Evolutionary conservation across 2,888 invertebrate species (phyloP), one percentile per base, ranked within the genome.

Genomic region (Nysson spinosus): DNA sequence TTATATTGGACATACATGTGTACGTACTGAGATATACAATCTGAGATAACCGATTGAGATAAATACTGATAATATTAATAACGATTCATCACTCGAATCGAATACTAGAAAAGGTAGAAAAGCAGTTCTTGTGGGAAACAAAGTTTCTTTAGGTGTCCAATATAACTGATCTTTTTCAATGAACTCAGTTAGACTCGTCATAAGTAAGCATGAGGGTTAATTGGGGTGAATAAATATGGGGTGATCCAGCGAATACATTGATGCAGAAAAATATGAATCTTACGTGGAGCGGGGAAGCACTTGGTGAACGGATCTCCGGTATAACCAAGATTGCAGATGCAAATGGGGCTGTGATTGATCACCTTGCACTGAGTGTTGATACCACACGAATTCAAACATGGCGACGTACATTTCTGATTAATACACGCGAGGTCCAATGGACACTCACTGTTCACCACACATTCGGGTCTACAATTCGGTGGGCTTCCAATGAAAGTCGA

Each of bases 401-500:
- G 95, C 85, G 96, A 93, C 80, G 90, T 89, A 83, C 96, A 96
- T 72, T 91, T 92, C 83, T 94, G 93, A 81, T 93, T 93, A 70
- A 91, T 88, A 83, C 96, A 96, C 66, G 95, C 93, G 73, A 94
- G 89, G 83, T 94, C 93, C 82, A 92, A 92, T 0, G 94, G 91
- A 82, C 96, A 96, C 87, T 95, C 95, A 20, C 92, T 91, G 83
- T 93, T 91, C 74, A 92, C 92, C 14, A 92, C 92, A 83, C 95
- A 95, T 88, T 95, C 94, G 3, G 95, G 95, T 78, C 94, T 90
- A 83, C 95, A 95, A 80, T 93, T 94, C 34, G 95, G 95, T 47
- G 95, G 93, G 72, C 93, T 91, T 69, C 95, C 95, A 46, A 94
- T 90, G 83, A 93, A 95, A 83, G 94, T 93, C 43, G 91, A 89